These are phyloP conservation scores for Acleris cristana DNA, from an alignment of 2,888 invertebrate species.

Conservation along the genomic window DNA sequence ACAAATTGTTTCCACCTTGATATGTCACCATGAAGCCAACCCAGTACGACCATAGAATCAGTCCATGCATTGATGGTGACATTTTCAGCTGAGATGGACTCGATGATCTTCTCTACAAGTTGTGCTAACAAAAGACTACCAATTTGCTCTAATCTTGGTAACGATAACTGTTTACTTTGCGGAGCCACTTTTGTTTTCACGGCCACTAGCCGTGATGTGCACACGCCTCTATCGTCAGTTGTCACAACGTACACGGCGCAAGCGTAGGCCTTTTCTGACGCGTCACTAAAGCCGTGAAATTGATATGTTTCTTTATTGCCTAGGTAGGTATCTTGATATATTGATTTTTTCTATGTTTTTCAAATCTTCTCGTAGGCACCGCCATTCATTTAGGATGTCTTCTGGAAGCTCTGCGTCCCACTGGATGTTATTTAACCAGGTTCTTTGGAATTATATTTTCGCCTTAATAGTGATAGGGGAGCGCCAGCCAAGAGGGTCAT, in stretches of 20 bases:
- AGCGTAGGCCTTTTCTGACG: slow-evolving; percentile 7
- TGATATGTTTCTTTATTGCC: neutral
- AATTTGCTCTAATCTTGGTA: no score
- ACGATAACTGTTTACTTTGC: no score
- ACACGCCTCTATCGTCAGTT: neutral
- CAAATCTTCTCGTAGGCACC: neutral
- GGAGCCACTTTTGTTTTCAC: no score
- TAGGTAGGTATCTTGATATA: neutral
- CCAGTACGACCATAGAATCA: slow-evolving; percentile 8
- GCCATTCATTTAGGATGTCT: neutral
- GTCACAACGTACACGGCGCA: neutral
- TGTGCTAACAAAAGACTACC: no score
- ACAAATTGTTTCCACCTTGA: slow-evolving; percentile 8
- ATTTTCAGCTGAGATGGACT: neutral
- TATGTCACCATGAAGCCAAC: slow-evolving; percentile 8
- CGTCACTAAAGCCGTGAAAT: slow-evolving; percentile 6
- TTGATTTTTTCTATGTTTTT: neutral
- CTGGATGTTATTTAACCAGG: neutral
- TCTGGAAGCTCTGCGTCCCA: neutral
- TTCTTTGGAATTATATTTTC: slow-evolving; percentile 26
- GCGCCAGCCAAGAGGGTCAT: slow-evolving; percentile 31
- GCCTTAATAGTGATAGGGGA: slow-evolving; percentile 26
- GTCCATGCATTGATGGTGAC: neutral
- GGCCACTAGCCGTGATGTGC: no score
- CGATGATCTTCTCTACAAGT: neutral